Evolutionary conservation across 2,888 invertebrate genomes (phyloP).

Genomic region (Adela reaumurella): DNA sequence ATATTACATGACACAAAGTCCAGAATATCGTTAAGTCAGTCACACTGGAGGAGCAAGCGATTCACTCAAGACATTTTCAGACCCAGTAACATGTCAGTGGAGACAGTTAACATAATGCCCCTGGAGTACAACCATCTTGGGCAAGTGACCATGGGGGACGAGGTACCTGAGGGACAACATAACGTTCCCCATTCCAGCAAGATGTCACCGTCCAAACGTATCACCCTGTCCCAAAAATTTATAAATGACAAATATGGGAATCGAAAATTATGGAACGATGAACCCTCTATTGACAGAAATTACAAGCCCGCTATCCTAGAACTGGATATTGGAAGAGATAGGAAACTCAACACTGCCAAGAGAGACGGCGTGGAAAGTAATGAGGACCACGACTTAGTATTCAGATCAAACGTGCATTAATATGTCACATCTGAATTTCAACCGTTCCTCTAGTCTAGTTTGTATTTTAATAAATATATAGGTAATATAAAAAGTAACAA

Average conservation of each 20-base stretch:
- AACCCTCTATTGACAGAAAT: constrained; percentile 27
- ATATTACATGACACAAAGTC: constrained; percentile 32
- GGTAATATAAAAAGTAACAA: no score
- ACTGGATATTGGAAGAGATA: constrained; percentile 21
- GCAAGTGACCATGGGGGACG: constrained; percentile 35
- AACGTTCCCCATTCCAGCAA: constrained; percentile 28
- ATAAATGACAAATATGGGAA: constrained; percentile 54
- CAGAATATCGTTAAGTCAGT: constrained; percentile 44
- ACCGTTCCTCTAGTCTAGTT: no score
- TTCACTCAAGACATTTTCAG: constrained; percentile 41
- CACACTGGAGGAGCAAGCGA: constrained; percentile 47
- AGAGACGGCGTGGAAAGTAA: constrained; percentile 29
- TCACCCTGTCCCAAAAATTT: constrained; percentile 49
- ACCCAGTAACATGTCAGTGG: constrained; percentile 28
- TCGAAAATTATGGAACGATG: constrained; percentile 45
- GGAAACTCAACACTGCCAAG: constrained; percentile 36
- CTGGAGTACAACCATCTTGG: constrained; percentile 53
- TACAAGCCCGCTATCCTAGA: constrained; percentile 29
- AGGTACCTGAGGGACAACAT: constrained; percentile 24
- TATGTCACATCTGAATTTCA: no score
- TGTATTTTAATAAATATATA: no score
- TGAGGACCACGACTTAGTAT: constrained; percentile 25
- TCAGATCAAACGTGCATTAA: no score
- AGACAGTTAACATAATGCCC: constrained; percentile 44
- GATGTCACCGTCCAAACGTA: constrained; percentile 32